Base-by-base conservation (phyloP, 2,797 vertebrate species). In the Sparus aurata region DNA sequence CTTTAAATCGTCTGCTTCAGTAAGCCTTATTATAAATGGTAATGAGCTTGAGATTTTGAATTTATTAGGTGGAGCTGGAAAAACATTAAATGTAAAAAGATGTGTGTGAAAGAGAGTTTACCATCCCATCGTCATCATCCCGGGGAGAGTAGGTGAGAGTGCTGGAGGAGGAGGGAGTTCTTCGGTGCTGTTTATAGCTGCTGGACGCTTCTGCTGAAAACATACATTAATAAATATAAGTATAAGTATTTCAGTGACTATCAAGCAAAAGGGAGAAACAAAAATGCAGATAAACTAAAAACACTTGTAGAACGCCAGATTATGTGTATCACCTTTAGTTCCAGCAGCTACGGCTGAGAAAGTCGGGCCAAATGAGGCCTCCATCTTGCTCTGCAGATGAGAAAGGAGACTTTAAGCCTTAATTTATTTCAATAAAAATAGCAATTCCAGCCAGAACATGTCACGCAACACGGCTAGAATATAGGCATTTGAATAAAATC, bases 151-250 rank as follows among this genome's bases (percentile, higher is more conserved):
- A 99, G 69, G 97, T 96, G 5, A 99, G 95, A 1, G 97, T 98
- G 94, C 98, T 99, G 82, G 98, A 98, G 65, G 98, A 96, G n/a
- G 98, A 99, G 0, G 98, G 97, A 0, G 98, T 99, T 87, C 97
- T 95, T 41, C 98, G 96, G 66, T 99, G 98, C 93, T 98, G 97
- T 71, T 99, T 99, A 77, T 97, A 98, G 1, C 94, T 97, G 77
- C 90, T 96, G 86, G 95, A 93, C 34, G 95, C 95, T 15, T 99
- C 98, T 18, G 96, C 97, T 98, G 89, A 18, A 85, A 79, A 83
- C 58, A 85, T n/a, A 83, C 12, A 30, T 27, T 65, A 9, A 16
- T 13, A 17, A 46, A 17, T 3, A 45, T 15, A 4, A 53, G 9
- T 22, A 9, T 22, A 1, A 18, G 12, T 1, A 15, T 3, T 16